Conservation (phyloP, 2,888 invertebrate species). For the Caenorhabditis sp. region DNA sequence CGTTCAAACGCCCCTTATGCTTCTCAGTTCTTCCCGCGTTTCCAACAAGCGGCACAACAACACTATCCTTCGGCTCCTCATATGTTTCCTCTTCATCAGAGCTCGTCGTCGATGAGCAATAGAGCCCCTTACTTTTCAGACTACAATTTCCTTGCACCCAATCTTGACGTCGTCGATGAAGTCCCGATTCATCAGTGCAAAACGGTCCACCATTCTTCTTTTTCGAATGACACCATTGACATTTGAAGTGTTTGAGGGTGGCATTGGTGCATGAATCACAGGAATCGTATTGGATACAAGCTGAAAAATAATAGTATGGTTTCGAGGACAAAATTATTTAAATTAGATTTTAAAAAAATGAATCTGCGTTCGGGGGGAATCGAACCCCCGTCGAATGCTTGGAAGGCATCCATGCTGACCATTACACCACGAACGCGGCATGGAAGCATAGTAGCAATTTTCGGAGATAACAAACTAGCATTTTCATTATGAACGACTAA, state of each 20-base stretch:
- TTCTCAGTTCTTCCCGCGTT: neutral
- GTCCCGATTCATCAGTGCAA: conserved; percentile 66
- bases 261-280: conserved; percentile 66
- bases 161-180: conserved; percentile 63
- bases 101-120: conserved; percentile 36
- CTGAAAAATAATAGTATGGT: conserved; percentile 42
- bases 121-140: conserved; percentile 31
- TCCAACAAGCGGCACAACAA: neutral
- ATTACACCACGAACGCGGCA: conserved; percentile 58
- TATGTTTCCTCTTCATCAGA: conserved; percentile 47
- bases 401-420: conserved; percentile 64
- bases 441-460: neutral
- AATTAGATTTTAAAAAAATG: neutral
- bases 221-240: conserved; percentile 67
- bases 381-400: conserved; percentile 63
- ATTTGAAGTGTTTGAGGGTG: conserved; percentile 65
- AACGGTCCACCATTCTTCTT: conserved; percentile 57
- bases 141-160: conserved; percentile 66
- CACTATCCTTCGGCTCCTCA: conserved; percentile 23
- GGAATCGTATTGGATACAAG: conserved; percentile 54
- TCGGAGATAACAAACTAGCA: too few species aligned
- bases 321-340: neutral
- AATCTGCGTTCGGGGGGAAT: conserved; percentile 59
- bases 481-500: too few species aligned
- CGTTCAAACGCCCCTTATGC: neutral